Conservation (phyloP, 2,113 vertebrate species). For the Bos indicus region DNA sequence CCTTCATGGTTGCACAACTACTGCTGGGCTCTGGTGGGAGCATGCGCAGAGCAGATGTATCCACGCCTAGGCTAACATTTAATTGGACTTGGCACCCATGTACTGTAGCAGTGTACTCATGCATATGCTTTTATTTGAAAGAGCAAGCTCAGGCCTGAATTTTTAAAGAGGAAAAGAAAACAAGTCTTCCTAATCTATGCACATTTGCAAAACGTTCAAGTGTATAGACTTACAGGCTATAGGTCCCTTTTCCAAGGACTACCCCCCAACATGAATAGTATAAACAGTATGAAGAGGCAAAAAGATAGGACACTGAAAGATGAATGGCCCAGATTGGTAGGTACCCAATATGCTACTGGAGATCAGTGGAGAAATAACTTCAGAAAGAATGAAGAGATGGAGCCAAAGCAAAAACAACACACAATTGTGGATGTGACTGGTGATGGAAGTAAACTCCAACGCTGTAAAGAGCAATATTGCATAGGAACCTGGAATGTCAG, state of each 20-base stretch:
- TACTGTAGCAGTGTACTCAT: background rate
- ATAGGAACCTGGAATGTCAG: background rate
- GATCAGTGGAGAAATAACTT: background rate
- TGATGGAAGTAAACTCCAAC: background rate
- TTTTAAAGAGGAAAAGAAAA: background rate
- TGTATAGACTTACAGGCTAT: background rate
- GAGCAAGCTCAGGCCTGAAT: constrained; percentile 15
- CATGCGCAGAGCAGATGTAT: background rate
- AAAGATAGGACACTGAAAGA: background rate
- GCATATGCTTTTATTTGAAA: background rate
- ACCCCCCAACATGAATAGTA: background rate
- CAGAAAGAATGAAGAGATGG: background rate
- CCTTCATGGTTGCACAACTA: background rate
- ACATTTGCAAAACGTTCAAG: background rate
- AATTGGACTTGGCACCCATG: background rate
- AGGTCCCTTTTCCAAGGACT: background rate
- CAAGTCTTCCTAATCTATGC: background rate
- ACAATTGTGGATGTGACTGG: background rate
- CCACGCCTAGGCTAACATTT: background rate
- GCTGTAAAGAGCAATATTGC: background rate
- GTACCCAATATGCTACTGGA: background rate
- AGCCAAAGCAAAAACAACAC: background rate
- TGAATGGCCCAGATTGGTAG: background rate
- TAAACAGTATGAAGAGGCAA: background rate
- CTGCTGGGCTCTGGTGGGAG: background rate